Base-by-base conservation (phyloP, 2,113 vertebrate genomes). In the Ceyx melanurus region DNA sequence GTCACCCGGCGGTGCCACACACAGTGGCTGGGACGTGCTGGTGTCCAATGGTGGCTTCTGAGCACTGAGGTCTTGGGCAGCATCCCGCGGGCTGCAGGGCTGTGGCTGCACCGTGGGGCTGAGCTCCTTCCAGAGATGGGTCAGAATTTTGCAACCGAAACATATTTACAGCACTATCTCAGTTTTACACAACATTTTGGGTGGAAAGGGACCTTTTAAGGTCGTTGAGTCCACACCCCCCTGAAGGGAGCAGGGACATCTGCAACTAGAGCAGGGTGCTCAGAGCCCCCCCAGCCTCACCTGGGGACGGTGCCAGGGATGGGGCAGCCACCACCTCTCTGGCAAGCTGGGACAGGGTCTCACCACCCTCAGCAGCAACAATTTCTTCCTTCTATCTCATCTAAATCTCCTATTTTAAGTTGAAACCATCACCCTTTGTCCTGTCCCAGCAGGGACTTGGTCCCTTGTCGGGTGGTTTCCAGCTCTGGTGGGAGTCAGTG, bases 31-130 rank as follows among this genome's bases (percentile, higher is more conserved):
- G 35, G 76, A 35, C 9, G 2, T 9, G 11, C 31, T 1, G 12
- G 58, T n/a, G 65, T 21, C 74, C 33, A n/a, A 3, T 2, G 6
- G 29, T 0, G 4, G n/a, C 53, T 29, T 40, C 23, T 10, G 48
- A 26, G 25, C 68, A 16, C 4, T 2, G 6, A 28, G 54, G 40
- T 0, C 18, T 28, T 0, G 8, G 67, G 53, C 16, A 31, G 51
- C 11, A 10, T 26, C 31, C 26, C 20, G 13, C 0, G 18, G 60
- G 68, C 51, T 66, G 37, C 2, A 4, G 16, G 26, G 31, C 16
- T 33, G 60, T 0, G 10, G 42, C 86, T 13, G 28, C 62, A 4
- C 1, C 2, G 4, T 3, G 0, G 4, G 5, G 4, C 50, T 29
- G 57, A 4, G 0, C 35, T 29, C 31, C 10, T 58, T 28, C n/a